phyloP scores from a whole-genome alignment of 2,797 vertebrate genomes.

The Arctocebus calabarensis region DNA sequence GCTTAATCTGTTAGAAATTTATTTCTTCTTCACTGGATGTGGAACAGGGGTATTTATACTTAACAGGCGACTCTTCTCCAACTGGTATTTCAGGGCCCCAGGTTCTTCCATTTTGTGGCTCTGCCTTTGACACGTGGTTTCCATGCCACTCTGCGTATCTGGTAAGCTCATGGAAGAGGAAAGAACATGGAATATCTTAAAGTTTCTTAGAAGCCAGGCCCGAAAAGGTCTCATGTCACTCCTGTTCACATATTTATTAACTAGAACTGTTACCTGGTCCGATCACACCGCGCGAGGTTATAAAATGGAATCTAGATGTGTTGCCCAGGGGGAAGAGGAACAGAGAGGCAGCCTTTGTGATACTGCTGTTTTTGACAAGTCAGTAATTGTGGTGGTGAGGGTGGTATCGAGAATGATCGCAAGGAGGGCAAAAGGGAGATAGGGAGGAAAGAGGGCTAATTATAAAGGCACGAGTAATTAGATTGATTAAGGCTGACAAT shows the following conservation, averaged over 20 bases:
- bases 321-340: neutral
- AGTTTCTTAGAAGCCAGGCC: neutral
- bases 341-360: neutral
- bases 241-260: neutral
- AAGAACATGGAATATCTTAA: no score
- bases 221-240: neutral
- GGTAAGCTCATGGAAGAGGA: neutral
- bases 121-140: neutral
- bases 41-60: neutral
- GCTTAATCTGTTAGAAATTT: neutral
- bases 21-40: neutral
- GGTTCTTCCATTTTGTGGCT: neutral
- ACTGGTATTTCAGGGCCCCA: neutral
- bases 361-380: neutral
- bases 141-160: rapidly evolving
- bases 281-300: rapidly evolving
- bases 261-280: neutral
- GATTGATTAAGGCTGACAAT: no score
- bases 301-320: neutral
- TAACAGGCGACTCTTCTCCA: neutral
- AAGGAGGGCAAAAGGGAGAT: neutral
- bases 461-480: neutral
- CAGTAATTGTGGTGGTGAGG: neutral
- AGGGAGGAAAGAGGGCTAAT: neutral
- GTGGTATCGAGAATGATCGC: neutral